phyloP scores from a whole-genome alignment of 2,113 vertebrate genomes.

The Rissa tridactyla region DNA sequence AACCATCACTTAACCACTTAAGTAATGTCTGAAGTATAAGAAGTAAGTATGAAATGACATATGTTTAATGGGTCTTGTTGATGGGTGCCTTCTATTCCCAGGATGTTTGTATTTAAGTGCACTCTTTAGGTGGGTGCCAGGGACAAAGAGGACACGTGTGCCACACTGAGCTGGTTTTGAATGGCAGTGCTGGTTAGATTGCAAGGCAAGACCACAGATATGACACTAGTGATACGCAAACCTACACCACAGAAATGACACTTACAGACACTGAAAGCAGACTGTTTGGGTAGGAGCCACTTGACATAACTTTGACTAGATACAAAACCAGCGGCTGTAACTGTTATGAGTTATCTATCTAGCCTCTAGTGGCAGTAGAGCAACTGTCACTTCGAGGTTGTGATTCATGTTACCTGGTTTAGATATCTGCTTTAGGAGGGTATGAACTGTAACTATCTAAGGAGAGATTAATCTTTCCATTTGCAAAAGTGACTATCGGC shows the following conservation, averaged over 20 bases:
- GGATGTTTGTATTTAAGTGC: neutral
- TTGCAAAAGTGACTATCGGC: neutral
- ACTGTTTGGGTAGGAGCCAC: neutral
- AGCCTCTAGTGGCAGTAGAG: neutral
- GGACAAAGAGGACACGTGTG: rapidly evolving
- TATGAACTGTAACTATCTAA: neutral
- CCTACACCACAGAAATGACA: neutral
- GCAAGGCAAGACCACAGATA: neutral
- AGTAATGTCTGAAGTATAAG: neutral
- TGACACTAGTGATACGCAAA: neutral
- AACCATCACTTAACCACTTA: neutral
- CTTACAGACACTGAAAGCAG: neutral
- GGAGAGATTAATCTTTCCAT: neutral
- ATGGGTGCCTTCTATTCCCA: neutral
- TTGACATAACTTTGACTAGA: neutral
- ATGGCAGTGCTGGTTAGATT: neutral
- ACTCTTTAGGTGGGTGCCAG: neutral
- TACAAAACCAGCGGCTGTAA: neutral
- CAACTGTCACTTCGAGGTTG: neutral
- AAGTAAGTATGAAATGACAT: neutral
- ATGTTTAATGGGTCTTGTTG: neutral
- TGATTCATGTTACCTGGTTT: neutral
- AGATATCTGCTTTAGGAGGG: neutral
- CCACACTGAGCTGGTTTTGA: neutral
- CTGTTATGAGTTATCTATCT: neutral